Conservation (phyloP, 1,140 invertebrate species). For the Drosophila insularis region DNA sequence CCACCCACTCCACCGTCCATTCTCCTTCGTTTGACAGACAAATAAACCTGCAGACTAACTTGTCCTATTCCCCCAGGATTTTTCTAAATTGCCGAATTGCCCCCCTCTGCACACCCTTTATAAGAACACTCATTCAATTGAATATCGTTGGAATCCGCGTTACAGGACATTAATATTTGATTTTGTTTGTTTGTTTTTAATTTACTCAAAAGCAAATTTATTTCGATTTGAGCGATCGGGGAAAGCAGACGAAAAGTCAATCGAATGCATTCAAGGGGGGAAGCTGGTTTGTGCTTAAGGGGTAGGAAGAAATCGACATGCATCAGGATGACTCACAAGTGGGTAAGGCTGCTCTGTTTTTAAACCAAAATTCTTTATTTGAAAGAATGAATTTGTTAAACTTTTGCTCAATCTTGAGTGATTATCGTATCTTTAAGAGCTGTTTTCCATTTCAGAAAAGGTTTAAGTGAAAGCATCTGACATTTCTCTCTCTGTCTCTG, state of each 20-base stretch:
- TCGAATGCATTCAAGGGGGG: not conserved
- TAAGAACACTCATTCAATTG: slow-evolving; percentile 34
- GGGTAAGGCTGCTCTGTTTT: not conserved
- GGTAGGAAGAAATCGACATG: slow-evolving; percentile 1
- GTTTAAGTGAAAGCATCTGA: slow-evolving; percentile 7
- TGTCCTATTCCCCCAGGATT: slow-evolving; percentile 36
- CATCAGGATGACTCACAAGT: not conserved
- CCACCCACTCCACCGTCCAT: not conserved
- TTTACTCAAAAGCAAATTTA: slow-evolving; percentile 68
- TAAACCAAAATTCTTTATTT: not conserved
- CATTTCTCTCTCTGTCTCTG: not conserved
- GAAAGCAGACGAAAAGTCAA: slow-evolving; percentile 13
- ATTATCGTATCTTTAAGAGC: not conserved
- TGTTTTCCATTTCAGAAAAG: not conserved
- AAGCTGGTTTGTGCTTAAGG: not conserved
- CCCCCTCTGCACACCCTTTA: slow-evolving; percentile 2
- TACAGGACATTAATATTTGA: slow-evolving; percentile 73
- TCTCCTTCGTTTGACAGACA: slow-evolving; percentile 23
- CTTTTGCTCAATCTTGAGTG: not conserved
- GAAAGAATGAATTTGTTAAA: not conserved
- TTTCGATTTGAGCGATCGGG: slow-evolving; percentile 37
- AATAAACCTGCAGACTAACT: slow-evolving; percentile 40
- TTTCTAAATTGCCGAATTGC: slow-evolving; percentile 49
- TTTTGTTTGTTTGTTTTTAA: slow-evolving; percentile 75
- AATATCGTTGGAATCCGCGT: slow-evolving; percentile 49